These are phyloP conservation scores for Paracanthobrama guichenoti DNA, from an alignment of 2,113 vertebrate species.

Conservation along the genomic window DNA sequence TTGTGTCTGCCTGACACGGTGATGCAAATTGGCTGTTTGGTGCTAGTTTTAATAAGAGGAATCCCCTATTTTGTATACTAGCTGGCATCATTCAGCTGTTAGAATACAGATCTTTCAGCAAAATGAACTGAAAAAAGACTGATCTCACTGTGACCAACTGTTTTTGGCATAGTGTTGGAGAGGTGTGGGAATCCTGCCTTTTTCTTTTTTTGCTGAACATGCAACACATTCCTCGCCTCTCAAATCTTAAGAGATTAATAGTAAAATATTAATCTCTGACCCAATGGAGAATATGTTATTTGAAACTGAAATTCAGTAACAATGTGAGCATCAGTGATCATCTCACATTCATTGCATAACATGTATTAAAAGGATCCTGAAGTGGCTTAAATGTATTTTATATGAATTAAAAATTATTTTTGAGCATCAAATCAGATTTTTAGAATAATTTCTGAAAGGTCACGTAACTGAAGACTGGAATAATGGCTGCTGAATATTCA, in stretches of 20 bases:
- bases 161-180: background rate
- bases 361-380: background rate
- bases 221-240: background rate
- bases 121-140: background rate
- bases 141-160: background rate
- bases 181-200: background rate
- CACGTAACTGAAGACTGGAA: too few relatives aligned
- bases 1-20: background rate
- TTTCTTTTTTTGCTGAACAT: background rate
- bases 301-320: background rate
- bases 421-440: too few relatives aligned
- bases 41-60: background rate
- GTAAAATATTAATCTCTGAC: background rate
- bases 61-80: background rate
- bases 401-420: too few relatives aligned
- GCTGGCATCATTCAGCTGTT: background rate
- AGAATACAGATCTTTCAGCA: background rate
- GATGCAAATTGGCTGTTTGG: background rate
- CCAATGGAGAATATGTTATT: background rate
- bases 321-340: background rate
- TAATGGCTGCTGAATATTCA: too few relatives aligned
- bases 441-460: too few relatives aligned
- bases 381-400: background rate
- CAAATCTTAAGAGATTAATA: background rate
- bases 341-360: background rate